A percentile compares a stretch with the other conserved stretches of the same genome.
Evolutionary conservation across 2,113 vertebrate species (phyloP).

Genomic region (Corvus hawaiiensis): DNA sequence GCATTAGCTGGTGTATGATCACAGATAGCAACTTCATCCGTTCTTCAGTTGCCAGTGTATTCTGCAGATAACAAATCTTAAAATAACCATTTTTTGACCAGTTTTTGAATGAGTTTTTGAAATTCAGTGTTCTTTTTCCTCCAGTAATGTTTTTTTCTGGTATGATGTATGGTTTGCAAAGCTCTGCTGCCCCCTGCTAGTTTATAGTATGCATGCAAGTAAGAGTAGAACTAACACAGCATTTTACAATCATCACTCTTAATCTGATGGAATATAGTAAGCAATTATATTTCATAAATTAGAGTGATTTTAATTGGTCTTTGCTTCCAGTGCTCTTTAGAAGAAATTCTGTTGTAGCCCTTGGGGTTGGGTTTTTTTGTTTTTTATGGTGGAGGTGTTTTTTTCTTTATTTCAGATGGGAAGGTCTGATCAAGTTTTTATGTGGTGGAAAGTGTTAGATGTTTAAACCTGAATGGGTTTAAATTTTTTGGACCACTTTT

Average conservation of each 20-base stretch:
- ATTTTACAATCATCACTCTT: neutral
- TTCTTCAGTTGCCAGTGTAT: neutral
- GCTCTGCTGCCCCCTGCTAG: slow-evolving; percentile 66
- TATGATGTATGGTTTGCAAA: neutral
- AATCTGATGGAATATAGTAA: neutral
- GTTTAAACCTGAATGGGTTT: neutral
- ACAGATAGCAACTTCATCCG: neutral
- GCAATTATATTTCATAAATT: neutral
- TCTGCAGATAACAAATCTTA: neutral
- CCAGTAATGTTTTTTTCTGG: neutral
- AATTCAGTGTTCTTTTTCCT: neutral
- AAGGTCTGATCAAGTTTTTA: neutral
- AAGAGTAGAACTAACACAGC: neutral
- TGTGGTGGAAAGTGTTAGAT: neutral
- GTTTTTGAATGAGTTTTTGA: neutral
- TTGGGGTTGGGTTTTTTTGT: neutral
- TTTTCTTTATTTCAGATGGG: neutral
- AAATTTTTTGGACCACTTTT: neutral
- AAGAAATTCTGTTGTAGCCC: neutral
- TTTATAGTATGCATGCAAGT: neutral
- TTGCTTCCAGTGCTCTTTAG: neutral
- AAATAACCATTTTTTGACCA: neutral
- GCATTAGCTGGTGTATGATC: neutral
- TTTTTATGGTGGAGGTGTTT: neutral
- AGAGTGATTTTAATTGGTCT: neutral